A percentile compares a stretch with the other conserved stretches of the same genome.
Evolutionary conservation across 2,888 invertebrate genomes (phyloP).

Genomic region (Calliopum simillimum): DNA sequence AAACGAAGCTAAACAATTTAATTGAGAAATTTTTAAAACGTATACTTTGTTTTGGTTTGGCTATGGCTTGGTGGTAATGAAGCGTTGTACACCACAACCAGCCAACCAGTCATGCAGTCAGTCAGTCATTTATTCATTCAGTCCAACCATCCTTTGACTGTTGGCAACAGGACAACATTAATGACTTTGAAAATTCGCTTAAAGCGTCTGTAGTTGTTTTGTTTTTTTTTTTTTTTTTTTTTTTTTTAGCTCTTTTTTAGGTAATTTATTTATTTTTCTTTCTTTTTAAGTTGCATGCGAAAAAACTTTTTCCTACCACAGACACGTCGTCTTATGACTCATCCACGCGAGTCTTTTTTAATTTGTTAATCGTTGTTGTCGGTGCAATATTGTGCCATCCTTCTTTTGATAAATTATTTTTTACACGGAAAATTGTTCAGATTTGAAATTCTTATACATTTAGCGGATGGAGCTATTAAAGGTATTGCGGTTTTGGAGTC

Average conservation of each 20-base stretch:
- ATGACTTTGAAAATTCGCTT: slow-evolving; percentile 35
- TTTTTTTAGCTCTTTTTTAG: neutral
- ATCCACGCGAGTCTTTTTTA: slow-evolving; percentile 30
- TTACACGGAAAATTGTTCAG: neutral
- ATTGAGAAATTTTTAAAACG: slow-evolving; percentile 35
- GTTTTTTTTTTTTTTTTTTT: neutral
- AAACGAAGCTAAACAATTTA: slow-evolving; percentile 28
- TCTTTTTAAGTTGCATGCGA: neutral
- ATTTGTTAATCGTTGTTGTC: slow-evolving; percentile 39
- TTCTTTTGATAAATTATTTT: slow-evolving; percentile 2
- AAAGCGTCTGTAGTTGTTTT: slow-evolving; percentile 25
- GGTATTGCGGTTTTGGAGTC: too few species aligned
- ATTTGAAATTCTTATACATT: neutral
- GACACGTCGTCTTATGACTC: slow-evolving; percentile 19
- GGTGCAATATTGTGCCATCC: slow-evolving; percentile 18
- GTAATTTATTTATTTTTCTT: slow-evolving; percentile 26
- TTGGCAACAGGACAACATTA: slow-evolving; percentile 34
- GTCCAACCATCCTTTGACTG: neutral
- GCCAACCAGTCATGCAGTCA: too few species aligned
- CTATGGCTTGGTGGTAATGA: neutral
- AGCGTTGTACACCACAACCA: too few species aligned
- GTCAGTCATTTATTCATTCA: too few species aligned
- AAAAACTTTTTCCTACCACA: slow-evolving; percentile 10
- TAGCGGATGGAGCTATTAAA: too few species aligned
- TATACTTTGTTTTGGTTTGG: neutral